phyloP scores from a whole-genome alignment of 2,113 vertebrate species.

The Condylura cristata region DNA sequence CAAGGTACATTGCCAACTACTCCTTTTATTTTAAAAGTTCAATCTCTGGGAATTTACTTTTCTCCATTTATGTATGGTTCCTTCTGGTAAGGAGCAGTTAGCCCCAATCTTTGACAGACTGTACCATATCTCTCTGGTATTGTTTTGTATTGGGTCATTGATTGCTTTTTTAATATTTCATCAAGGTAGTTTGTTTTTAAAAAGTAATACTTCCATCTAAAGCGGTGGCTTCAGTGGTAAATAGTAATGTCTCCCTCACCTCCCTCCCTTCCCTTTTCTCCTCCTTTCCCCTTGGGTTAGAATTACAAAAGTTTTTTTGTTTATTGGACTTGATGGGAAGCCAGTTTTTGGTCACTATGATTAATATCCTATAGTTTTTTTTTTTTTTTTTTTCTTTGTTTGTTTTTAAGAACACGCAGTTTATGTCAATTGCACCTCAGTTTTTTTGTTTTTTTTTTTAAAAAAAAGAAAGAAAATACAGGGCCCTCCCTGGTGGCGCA shows the following conservation, averaged over 20 bases:
- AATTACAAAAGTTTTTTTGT: not conserved
- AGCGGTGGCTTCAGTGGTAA: not conserved
- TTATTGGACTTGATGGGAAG: not conserved
- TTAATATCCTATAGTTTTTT: not conserved
- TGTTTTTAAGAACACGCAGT: not conserved
- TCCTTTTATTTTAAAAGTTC: slow-evolving; percentile 23
- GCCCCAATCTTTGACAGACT: not conserved
- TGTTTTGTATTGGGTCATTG: not conserved
- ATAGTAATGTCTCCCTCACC: not conserved
- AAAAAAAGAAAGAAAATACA: not conserved
- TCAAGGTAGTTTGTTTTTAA: not conserved
- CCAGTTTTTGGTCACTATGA: not conserved
- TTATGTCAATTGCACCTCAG: not conserved
- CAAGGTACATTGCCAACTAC: not conserved
- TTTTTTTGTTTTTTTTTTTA: not conserved
- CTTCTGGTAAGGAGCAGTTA: not conserved
- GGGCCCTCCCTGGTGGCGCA: no score
- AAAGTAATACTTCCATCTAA: not conserved
- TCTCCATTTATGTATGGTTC: not conserved
- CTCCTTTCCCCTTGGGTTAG: not conserved
- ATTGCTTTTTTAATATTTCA: not conserved
- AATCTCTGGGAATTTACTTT: not conserved
- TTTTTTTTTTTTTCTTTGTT: not conserved
- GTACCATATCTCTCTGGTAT: not conserved
- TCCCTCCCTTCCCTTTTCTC: not conserved